Conservation (phyloP, 2,113 vertebrate genomes). For the Eublepharis macularius region DNA sequence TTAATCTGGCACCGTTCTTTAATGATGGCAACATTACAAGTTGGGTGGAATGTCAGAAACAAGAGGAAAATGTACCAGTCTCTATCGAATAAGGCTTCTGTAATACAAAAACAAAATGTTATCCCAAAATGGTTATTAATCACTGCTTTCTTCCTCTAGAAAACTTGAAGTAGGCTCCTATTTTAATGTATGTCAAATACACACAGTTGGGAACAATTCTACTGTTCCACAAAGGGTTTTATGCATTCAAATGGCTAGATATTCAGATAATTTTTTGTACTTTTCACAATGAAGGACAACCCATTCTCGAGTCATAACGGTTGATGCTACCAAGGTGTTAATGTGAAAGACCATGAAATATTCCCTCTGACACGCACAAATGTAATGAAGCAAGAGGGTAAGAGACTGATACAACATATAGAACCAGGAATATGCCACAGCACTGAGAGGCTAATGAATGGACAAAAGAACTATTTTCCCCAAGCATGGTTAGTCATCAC, state of each 20-base stretch:
- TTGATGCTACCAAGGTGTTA: background rate
- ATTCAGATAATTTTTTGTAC: background rate
- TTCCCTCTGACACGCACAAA: conserved; percentile 8
- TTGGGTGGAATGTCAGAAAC: background rate
- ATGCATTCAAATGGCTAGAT: background rate
- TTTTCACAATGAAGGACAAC: conserved; percentile 11
- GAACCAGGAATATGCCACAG: conserved; percentile 45
- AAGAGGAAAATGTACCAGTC: background rate
- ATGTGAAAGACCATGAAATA: background rate
- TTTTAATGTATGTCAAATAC: conserved; percentile 23
- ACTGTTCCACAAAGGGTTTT: background rate
- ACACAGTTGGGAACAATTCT: background rate
- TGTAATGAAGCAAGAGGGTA: conserved; percentile 15
- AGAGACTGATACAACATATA: conserved; percentile 31
- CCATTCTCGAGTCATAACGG: conserved; percentile 23
- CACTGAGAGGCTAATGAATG: conserved; percentile 64
- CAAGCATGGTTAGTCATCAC: conserved; percentile 46
- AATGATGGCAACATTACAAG: conserved; percentile 5
- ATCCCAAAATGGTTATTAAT: background rate
- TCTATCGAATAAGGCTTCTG: conserved; percentile 4
- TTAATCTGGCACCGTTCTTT: background rate
- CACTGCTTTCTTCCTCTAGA: background rate
- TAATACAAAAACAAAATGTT: conserved; percentile 14
- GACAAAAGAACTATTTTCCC: conserved; percentile 66
- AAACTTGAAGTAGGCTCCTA: conserved; percentile 8